Evolutionary conservation across 92 coral and sea anemone species (phyloP).

Genomic region (Umimayanthus chanpuru): DNA sequence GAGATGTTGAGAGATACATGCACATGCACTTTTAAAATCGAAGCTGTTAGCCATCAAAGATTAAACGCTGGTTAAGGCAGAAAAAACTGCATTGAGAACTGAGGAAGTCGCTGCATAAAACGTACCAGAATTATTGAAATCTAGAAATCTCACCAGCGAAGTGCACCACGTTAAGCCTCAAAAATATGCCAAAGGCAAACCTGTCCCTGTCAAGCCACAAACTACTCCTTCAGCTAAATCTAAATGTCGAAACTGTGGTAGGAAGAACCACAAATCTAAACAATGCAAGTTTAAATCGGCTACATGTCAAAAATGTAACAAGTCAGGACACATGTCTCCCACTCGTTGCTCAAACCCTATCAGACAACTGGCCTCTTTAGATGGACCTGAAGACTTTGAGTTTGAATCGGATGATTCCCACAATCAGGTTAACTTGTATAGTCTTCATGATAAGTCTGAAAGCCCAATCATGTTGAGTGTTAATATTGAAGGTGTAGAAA

Average conservation of each 20-base stretch:
- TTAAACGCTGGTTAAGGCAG: conserved; percentile 32
- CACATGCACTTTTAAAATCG: neutral
- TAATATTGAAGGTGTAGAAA: neutral
- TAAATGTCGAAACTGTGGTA: conserved; percentile 8
- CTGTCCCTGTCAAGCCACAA: conserved; percentile 25
- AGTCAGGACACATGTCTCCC: neutral
- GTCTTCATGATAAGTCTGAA: conserved; percentile 4
- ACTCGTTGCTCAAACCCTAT: conserved; percentile 11
- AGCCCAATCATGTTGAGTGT: conserved; percentile 22
- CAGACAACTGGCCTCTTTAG: neutral
- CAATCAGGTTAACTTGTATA: conserved; percentile 7
- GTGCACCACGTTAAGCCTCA: conserved; percentile 26
- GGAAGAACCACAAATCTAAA: conserved; percentile 12
- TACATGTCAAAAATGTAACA: conserved; percentile 10
- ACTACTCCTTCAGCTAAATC: neutral
- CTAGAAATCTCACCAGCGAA: conserved; percentile 19
- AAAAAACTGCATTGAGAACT: conserved; percentile 24
- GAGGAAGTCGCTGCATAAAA: conserved; percentile 30
- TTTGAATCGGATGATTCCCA: conserved; percentile 21
- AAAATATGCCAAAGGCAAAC: conserved; percentile 8
- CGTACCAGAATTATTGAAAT: neutral
- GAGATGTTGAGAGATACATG: conserved; percentile 45
- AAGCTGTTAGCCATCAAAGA: conserved; percentile 39
- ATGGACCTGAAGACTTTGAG: conserved; percentile 10
- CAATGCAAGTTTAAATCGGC: conserved; percentile 26